These are phyloP conservation scores for Petrolisthes cinctipes DNA, from an alignment of 2,888 invertebrate species.

Conservation along the genomic window DNA sequence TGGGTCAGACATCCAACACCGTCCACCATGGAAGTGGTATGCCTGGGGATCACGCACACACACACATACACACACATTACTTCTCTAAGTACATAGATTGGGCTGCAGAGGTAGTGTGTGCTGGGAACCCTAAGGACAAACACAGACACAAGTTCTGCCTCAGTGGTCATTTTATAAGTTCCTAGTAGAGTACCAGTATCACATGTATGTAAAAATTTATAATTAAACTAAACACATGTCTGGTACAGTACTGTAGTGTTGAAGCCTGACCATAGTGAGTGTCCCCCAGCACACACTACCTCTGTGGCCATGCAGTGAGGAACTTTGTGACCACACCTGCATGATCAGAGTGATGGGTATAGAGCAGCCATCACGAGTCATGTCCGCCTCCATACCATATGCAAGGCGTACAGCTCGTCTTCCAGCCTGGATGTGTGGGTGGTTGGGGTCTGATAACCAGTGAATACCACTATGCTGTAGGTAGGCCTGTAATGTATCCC, in stretches of 20 bases:
- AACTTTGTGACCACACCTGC: slow-evolving; percentile 72
- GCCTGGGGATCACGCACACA: slow-evolving; percentile 66
- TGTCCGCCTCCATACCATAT: slow-evolving; percentile 90
- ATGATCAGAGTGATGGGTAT: slow-evolving; percentile 96
- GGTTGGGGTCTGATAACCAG: slow-evolving; percentile 92
- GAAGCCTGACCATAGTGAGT: too few species aligned
- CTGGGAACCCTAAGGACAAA: neutral
- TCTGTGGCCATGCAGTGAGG: too few species aligned
- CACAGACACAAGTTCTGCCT: too few species aligned
- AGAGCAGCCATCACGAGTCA: slow-evolving; percentile 96
- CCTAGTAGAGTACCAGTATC: too few species aligned
- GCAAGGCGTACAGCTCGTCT: slow-evolving; percentile 83
- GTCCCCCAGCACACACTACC: too few species aligned
- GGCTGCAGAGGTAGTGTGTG: neutral
- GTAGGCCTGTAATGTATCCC: slow-evolving; percentile 67
- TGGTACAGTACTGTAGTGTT: too few species aligned
- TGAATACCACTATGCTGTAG: slow-evolving; percentile 84
- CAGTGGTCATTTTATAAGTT: too few species aligned
- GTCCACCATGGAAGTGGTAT: slow-evolving; percentile 80
- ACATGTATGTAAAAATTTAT: too few species aligned
- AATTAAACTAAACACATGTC: too few species aligned
- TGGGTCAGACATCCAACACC: slow-evolving; percentile 93
- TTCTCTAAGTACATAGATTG: neutral
- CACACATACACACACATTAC: slow-evolving; percentile 60
- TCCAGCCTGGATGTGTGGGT: slow-evolving; percentile 95